A percentile compares a stretch with the other conserved stretches of the same genome.
Conservation (phyloP, 2,797 vertebrate species). For the Neosilurus hyrtlii region DNA sequence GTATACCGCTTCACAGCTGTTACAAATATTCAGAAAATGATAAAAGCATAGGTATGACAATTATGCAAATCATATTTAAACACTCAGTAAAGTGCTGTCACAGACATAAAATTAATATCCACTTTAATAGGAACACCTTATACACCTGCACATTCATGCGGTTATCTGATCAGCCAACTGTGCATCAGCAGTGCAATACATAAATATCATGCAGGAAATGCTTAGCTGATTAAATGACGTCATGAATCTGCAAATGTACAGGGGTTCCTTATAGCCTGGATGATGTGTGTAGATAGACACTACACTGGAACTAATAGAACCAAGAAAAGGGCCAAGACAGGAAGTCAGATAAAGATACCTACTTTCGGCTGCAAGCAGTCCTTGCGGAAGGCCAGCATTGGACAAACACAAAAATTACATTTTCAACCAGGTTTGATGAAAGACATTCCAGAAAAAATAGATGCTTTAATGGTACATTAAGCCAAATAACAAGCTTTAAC, state of each 20-base stretch:
- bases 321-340: neutral
- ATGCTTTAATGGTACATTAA: neutral
- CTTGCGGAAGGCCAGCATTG: constrained; percentile 87
- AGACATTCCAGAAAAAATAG: neutral
- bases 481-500: neutral
- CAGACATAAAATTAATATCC: neutral
- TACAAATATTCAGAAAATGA: neutral
- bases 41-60: neutral
- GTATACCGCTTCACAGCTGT: neutral
- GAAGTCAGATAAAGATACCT: constrained; percentile 76
- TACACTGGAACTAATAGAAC: neutral
- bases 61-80: neutral
- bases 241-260: too few species aligned
- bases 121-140: too few species aligned
- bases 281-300: neutral
- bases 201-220: too few species aligned
- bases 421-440: constrained; percentile 21
- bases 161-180: too few species aligned
- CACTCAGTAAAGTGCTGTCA: neutral
- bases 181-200: too few species aligned
- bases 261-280: too few species aligned
- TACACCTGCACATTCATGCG: too few species aligned
- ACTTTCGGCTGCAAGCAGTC: constrained; percentile 98
- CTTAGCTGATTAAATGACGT: too few species aligned
- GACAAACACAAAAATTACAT: constrained; percentile 78